Percentiles rank a stretch among this genome's conserved stretches.
Conservation (phyloP, 2,113 vertebrate genomes). For the Anoplopoma fimbria region DNA sequence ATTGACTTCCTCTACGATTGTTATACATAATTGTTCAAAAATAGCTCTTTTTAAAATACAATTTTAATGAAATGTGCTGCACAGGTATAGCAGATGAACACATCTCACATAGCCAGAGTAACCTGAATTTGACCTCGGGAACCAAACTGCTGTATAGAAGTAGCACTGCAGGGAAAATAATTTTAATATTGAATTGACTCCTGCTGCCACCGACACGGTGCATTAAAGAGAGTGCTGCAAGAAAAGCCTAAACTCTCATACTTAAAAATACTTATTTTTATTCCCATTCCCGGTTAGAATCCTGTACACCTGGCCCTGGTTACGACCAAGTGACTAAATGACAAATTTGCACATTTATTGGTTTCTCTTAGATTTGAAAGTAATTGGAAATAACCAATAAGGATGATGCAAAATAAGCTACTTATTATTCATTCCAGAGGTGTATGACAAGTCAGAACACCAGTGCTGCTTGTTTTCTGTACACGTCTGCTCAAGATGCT, state of each 20-base stretch:
- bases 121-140: not conserved
- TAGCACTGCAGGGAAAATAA: not conserved
- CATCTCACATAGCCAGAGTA: not conserved
- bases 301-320: not conserved
- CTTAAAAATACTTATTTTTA: not conserved
- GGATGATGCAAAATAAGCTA: not conserved
- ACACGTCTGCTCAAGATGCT: not conserved
- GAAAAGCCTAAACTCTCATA: no score
- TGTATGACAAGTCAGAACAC: not conserved
- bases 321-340: not conserved
- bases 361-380: not conserved
- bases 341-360: not conserved
- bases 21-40: not conserved
- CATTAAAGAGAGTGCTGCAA: not conserved
- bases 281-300: not conserved
- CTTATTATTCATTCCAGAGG: no score
- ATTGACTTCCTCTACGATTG: not conserved
- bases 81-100: not conserved
- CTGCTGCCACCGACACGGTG: not conserved
- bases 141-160: not conserved
- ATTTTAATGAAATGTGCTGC: not conserved
- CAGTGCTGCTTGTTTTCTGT: not conserved
- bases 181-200: not conserved
- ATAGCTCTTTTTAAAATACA: not conserved
- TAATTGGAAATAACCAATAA: not conserved